phyloP scores from a whole-genome alignment of 92 coral and sea anemone genomes.

The Isaurus tuberculatus region DNA sequence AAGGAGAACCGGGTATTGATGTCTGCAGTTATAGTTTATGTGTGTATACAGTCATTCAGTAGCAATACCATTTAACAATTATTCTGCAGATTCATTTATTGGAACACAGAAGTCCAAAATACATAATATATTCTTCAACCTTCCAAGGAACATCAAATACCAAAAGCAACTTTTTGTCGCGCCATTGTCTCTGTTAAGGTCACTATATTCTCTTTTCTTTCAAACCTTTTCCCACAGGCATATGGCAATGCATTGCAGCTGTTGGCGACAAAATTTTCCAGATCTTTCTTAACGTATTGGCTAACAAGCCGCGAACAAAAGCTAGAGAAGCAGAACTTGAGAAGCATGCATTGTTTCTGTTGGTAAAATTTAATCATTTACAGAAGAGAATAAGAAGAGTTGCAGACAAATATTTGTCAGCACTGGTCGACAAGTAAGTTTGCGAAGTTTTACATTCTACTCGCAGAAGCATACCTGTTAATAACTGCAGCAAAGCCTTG shows the following conservation, averaged over 20 bases:
- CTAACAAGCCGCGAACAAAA: constrained; percentile 83
- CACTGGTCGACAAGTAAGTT: constrained; percentile 91
- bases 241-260: constrained; percentile 97
- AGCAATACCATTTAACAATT: too few relatives aligned
- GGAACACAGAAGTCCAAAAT: too few relatives aligned
- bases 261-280: constrained; percentile 94
- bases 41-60: too few relatives aligned
- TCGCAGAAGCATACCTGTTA: neutral
- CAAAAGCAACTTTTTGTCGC: neutral
- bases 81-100: too few relatives aligned
- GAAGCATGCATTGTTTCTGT: constrained; percentile 90
- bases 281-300: constrained; percentile 80
- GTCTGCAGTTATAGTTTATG: too few relatives aligned
- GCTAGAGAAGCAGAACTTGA: constrained; percentile 90
- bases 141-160: too few relatives aligned
- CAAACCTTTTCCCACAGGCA: constrained; percentile 60
- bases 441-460: neutral
- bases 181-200: neutral
- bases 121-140: too few relatives aligned
- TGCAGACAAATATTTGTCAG: constrained; percentile 91
- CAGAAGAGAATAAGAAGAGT: constrained; percentile 90
- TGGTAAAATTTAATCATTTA: constrained; percentile 91
- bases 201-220: neutral
- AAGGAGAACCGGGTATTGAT: too few relatives aligned
- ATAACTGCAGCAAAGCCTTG: too few relatives aligned